Evolutionary conservation across 2,888 invertebrate genomes (phyloP).

Genomic region (Melinaea menophilus): DNA sequence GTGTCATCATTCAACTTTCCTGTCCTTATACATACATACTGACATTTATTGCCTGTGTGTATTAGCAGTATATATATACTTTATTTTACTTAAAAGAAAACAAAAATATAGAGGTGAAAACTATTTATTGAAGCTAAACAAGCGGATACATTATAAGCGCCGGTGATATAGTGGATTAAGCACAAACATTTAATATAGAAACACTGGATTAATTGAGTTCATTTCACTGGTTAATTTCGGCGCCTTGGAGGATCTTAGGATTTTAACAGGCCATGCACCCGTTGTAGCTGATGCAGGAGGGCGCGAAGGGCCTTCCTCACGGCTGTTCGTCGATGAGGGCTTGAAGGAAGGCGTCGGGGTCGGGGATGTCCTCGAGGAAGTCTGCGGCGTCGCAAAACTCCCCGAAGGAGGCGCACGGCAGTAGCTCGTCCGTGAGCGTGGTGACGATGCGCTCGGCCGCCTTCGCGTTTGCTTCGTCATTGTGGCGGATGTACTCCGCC

Average conservation of each 20-base stretch:
- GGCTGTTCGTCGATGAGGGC: conserved; percentile 57
- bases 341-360: conserved; percentile 76
- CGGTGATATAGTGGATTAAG: conserved; percentile 26
- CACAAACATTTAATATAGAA: conserved; percentile 32
- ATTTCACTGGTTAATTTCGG: conserved; percentile 12
- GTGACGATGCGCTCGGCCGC: conserved; percentile 90
- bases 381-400: conserved; percentile 97
- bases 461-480: conserved; percentile 94
- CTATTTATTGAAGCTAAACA: conserved; percentile 40
- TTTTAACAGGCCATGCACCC: conserved; percentile 54
- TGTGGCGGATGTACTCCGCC: conserved; percentile 95
- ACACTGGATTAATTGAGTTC: conserved; percentile 26
- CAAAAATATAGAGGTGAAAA: conserved; percentile 36
- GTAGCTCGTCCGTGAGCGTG: conserved; percentile 90
- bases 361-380: conserved; percentile 82
- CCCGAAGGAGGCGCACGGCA: conserved; percentile 92
- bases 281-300: conserved; percentile 53
- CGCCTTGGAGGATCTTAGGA: conserved; percentile 8
- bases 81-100: conserved; percentile 28
- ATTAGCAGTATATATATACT: background rate
- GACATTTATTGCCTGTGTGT: background rate
- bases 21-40: background rate
- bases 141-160: conserved; percentile 34
- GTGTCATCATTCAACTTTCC: background rate
- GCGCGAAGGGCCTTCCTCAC: conserved; percentile 49